These are phyloP conservation scores for Chrysemys picta DNA, from an alignment of 2,113 vertebrate species.

Conservation along the genomic window DNA sequence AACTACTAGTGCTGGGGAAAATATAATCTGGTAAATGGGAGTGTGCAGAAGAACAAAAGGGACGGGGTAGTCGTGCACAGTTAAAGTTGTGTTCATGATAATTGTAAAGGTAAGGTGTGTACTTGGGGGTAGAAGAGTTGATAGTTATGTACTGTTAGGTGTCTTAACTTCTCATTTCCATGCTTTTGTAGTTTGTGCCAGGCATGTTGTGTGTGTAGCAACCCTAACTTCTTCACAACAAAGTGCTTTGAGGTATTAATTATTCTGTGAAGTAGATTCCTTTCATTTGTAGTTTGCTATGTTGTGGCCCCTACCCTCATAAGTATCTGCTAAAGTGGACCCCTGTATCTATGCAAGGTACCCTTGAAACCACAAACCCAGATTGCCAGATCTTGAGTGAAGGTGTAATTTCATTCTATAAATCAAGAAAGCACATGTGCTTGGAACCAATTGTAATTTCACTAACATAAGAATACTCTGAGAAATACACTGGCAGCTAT, in stretches of 20 bases:
- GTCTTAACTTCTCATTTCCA: background rate
- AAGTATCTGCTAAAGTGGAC: background rate
- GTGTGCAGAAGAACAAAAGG: too few species aligned
- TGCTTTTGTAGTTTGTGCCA: background rate
- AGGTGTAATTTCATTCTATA: background rate
- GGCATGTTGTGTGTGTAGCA: background rate
- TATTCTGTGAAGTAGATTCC: background rate
- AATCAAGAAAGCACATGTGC: background rate
- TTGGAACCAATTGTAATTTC: background rate
- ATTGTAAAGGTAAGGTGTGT: background rate
- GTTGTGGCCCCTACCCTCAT: background rate
- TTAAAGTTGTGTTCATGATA: accelerated
- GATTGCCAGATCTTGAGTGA: background rate
- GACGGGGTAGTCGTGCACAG: background rate
- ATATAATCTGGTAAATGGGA: too few species aligned
- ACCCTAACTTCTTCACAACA: background rate
- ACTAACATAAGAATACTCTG: background rate
- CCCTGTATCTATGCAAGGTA: background rate
- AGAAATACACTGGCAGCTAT: background rate
- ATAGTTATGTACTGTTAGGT: background rate
- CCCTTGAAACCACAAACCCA: background rate
- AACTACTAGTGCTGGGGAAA: too few species aligned
- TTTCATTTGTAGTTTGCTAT: background rate
- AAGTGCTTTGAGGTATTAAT: background rate
- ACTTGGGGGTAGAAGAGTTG: background rate